Evolutionary conservation across 2,888 invertebrate genomes (phyloP).

Genomic region (Temnothorax unifasciatus): DNA sequence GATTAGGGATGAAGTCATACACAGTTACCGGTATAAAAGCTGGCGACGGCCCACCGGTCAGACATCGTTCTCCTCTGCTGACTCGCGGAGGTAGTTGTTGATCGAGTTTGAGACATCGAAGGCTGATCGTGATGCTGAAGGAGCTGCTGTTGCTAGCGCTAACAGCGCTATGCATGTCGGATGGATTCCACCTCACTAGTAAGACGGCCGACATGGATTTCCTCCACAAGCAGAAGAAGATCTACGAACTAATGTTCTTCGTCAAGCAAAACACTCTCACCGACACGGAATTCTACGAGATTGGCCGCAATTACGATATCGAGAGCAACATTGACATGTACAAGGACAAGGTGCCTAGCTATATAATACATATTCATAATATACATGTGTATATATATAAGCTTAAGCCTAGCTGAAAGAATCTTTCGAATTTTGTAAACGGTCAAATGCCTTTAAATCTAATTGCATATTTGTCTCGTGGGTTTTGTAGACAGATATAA

Average conservation of each 20-base stretch:
- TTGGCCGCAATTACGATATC: conserved; percentile 81
- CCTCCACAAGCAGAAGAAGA: conserved; percentile 83
- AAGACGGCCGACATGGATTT: conserved; percentile 84
- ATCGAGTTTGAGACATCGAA: conserved; percentile 13
- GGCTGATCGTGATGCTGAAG: conserved; percentile 74
- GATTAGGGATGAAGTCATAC: conserved; percentile 28
- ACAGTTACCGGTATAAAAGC: conserved; percentile 45
- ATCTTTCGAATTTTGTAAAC: background rate
- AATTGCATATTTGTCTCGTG: background rate
- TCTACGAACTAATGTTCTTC: conserved; percentile 83
- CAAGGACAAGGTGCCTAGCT: conserved; percentile 78
- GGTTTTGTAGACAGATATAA: background rate
- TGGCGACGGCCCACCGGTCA: background rate
- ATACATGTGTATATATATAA: too few relatives aligned
- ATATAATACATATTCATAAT: too few relatives aligned
- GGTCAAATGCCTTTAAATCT: background rate
- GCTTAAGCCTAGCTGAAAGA: background rate
- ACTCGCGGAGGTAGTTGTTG: conserved; percentile 19
- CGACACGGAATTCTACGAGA: conserved; percentile 81
- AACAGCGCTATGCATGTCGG: conserved; percentile 75
- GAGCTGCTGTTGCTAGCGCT: conserved; percentile 78
- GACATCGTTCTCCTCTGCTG: conserved; percentile 17
- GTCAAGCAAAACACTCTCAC: conserved; percentile 79
- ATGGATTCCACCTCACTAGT: conserved; percentile 68
- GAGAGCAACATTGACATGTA: conserved; percentile 81